Conservation (phyloP, 1,140 invertebrate genomes). For the Parasteatoda tepidariorum region DNA sequence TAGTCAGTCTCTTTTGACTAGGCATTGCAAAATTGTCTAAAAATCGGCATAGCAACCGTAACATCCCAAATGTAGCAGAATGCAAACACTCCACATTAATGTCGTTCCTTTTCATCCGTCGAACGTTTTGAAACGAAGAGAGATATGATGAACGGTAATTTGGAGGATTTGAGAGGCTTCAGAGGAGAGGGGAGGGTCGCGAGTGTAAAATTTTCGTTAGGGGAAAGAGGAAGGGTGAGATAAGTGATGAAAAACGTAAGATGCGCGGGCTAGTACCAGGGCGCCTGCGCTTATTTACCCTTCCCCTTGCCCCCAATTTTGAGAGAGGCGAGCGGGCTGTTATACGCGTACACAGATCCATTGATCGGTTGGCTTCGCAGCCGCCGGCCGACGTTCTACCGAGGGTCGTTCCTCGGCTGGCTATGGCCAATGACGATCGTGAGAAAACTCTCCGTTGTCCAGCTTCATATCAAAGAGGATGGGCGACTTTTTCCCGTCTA, state of each 20-base stretch:
- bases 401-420: conserved; percentile 14
- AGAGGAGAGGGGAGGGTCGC: background rate
- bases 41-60: too few relatives aligned
- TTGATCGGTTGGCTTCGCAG: conserved; percentile 24
- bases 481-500: conserved; percentile 56
- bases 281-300: conserved; percentile 47
- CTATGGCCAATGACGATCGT: conserved; percentile 59
- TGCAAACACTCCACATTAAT: too few relatives aligned
- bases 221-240: conserved; percentile 4
- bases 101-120: too few relatives aligned
- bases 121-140: background rate
- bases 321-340: background rate
- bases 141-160: background rate
- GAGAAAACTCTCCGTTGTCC: conserved; percentile 56
- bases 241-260: conserved; percentile 5
- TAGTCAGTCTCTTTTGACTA: too few relatives aligned
- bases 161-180: background rate
- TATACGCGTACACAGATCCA: conserved; percentile 7
- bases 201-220: background rate
- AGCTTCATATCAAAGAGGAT: conserved; percentile 59
- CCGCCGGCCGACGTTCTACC: conserved; percentile 30
- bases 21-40: too few relatives aligned
- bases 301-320: background rate
- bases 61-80: too few relatives aligned
- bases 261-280: background rate